Percentiles rank a stretch among this genome's conserved stretches.
These are phyloP conservation scores for Drosophila pectinifera DNA, from an alignment of 1,140 invertebrate species.

Conservation along the genomic window DNA sequence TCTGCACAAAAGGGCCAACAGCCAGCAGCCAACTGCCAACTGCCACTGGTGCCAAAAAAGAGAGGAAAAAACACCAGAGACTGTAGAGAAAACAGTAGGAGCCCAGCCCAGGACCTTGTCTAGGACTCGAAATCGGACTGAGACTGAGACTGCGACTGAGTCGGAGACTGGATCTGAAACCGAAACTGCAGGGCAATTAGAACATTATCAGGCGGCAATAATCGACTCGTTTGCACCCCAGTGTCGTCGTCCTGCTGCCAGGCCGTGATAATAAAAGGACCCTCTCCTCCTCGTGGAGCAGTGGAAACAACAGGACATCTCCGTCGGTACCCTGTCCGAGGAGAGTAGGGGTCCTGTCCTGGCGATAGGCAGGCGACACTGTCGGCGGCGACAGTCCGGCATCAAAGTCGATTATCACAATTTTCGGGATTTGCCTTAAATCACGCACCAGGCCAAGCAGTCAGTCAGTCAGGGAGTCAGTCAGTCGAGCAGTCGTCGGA, in stretches of 20 bases:
- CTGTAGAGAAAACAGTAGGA: slow-evolving; percentile 60
- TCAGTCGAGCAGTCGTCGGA: not conserved
- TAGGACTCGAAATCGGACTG: not conserved
- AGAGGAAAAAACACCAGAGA: slow-evolving; percentile 5
- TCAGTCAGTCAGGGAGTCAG: not conserved
- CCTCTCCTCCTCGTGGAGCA: slow-evolving; percentile 25
- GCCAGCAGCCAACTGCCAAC: slow-evolving; percentile 45
- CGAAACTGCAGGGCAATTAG: slow-evolving; percentile 76
- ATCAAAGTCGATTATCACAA: slow-evolving; percentile 81
- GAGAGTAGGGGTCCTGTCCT: not conserved
- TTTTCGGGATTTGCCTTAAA: slow-evolving; percentile 80
- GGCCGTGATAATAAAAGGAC: slow-evolving; percentile 65
- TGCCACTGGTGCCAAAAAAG: slow-evolving; percentile 51
- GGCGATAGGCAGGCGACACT: slow-evolving; percentile 23
- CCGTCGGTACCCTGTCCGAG: slow-evolving; percentile 1
- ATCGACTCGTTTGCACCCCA: slow-evolving; percentile 81
- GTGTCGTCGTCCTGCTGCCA: slow-evolving; percentile 61
- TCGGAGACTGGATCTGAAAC: slow-evolving; percentile 4
- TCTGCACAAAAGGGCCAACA: slow-evolving; percentile 41
- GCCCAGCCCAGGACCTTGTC: slow-evolving; percentile 42
- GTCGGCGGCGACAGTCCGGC: slow-evolving; percentile 52
- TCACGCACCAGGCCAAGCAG: slow-evolving; percentile 56
- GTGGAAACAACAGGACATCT: slow-evolving; percentile 50
- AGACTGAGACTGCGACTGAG: not conserved
- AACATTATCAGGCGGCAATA: slow-evolving; percentile 81